Percentiles rank a stretch among this genome's conserved stretches.
These are phyloP conservation scores for Abscondita cerata DNA, from an alignment of 2,888 invertebrate species.

Conservation along the genomic window DNA sequence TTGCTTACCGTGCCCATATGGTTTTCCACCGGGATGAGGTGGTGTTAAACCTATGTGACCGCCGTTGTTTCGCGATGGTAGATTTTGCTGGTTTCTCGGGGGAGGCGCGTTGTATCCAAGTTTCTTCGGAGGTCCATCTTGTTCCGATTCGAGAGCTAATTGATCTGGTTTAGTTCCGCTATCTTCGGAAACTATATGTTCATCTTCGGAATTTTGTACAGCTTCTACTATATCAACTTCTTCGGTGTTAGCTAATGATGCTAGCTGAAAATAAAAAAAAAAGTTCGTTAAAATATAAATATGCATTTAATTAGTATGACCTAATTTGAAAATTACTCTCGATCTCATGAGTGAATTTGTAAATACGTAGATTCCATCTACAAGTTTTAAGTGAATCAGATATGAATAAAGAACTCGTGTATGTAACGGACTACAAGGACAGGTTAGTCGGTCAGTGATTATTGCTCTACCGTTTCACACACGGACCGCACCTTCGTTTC, in stretches of 20 bases:
- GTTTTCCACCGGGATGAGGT: slow-evolving; percentile 56
- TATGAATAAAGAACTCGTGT: slow-evolving; percentile 42
- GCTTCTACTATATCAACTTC: slow-evolving; percentile 72
- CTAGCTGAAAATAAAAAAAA: slow-evolving; percentile 47
- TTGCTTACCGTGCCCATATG: slow-evolving; percentile 59
- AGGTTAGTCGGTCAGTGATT: slow-evolving; percentile 56
- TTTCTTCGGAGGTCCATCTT: slow-evolving; percentile 62
- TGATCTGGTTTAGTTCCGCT: slow-evolving; percentile 72
- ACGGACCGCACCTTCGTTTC: slow-evolving; percentile 37
- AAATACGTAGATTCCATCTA: neutral
- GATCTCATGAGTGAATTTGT: slow-evolving; percentile 9
- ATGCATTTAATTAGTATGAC: neutral
- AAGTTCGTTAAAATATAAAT: neutral
- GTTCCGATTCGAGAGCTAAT: slow-evolving; percentile 72
- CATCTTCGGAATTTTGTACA: slow-evolving; percentile 63
- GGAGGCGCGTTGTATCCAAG: slow-evolving; percentile 59
- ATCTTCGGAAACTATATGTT: slow-evolving; percentile 63
- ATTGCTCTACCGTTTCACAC: slow-evolving; percentile 42
- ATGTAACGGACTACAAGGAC: slow-evolving; percentile 54
- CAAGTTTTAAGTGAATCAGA: too few species aligned
- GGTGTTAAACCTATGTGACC: slow-evolving; percentile 46
- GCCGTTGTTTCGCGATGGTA: slow-evolving; percentile 60
- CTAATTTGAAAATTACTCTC: slow-evolving; percentile 4
- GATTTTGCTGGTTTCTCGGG: slow-evolving; percentile 55
- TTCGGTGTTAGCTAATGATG: slow-evolving; percentile 54